Base-by-base conservation (phyloP, 2,888 invertebrate genomes). In the Drosophila hamatofila region DNA sequence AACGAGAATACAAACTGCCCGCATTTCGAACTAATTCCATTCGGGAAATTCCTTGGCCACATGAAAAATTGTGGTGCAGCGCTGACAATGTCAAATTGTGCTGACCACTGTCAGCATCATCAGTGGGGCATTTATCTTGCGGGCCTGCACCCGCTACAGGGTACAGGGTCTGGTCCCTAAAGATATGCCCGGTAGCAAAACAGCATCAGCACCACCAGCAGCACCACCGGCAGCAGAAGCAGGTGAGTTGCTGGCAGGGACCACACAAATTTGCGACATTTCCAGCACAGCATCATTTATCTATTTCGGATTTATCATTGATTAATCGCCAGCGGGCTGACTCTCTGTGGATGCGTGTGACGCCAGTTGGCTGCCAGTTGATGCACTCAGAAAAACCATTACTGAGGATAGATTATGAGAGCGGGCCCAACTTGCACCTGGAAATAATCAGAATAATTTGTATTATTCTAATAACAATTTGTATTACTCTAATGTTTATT, bases 291-390 rank as follows among this genome's bases (percentile, higher is more conserved):
- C 70, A 80, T 89, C 86, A 87, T 88, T 88, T 88, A 90, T 88
- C 88, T 88, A 87, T 89, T 90, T 88, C 88, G 88, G 88, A 88
- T 88, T 88, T 88, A 88, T 88, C 88, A 90, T 90, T 88, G 88
- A 88, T 88, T 88, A 88, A 88, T 88, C 90, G 90, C 83, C 76
- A 79, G 70, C 78, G 75, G 80, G 72, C 55, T 58, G 79, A 42
- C 44, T 67, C 55, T 27, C 48, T 64, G 63, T 75, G 66, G 64
- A 80, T 78, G 81, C 72, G 81, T 80, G 54, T 72, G 80, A 80
- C 78, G 80, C 80, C 81, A 75, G 68, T 74, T 46, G 66, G 62
- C 60, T 61, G 59, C 75, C 44, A 59, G 67, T 56, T 9, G 18
- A 35, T 71, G 49, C 77, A 78, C 79, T 75, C 59, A 16, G 51